Evolutionary conservation across 2,888 invertebrate species (phyloP).

Genomic region (Cantharis lateralis): DNA sequence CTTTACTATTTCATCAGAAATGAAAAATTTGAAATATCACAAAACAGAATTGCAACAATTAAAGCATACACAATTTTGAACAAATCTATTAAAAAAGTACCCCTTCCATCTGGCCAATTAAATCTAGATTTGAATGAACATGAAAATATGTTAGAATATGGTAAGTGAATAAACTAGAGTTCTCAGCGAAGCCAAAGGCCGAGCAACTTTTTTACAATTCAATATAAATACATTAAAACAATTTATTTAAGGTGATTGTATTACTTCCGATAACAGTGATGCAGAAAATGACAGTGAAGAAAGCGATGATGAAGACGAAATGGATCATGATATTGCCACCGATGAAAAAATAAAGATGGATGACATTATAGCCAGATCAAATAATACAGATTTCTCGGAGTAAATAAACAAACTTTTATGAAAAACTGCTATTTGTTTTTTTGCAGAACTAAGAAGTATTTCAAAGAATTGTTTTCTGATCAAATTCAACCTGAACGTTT

Average conservation of each 20-base stretch:
- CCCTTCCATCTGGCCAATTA: conserved; percentile 24
- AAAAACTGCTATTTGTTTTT: not conserved
- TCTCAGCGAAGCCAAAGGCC: too few relatives aligned
- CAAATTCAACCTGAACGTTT: not conserved
- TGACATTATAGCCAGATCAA: not conserved
- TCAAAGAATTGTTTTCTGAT: not conserved
- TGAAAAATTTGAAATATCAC: conserved; percentile 30
- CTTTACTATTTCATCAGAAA: conserved; percentile 35
- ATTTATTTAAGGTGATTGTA: conserved; percentile 2
- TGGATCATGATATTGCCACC: conserved; percentile 29
- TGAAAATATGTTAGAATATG: conserved; percentile 8
- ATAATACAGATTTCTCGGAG: not conserved
- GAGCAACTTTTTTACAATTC: too few relatives aligned
- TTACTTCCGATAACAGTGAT: conserved; percentile 16
- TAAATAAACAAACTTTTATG: not conserved
- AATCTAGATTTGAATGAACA: conserved; percentile 27
- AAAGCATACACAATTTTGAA: conserved; percentile 37
- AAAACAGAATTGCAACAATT: conserved; percentile 30
- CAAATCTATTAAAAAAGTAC: conserved; percentile 27
- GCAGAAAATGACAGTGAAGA: conserved; percentile 28
- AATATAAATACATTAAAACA: too few relatives aligned
- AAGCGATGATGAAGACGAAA: conserved; percentile 35
- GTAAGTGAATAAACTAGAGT: not conserved
- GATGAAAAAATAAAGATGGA: not conserved
- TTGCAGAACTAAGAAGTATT: not conserved